Base-by-base conservation (phyloP, 2,888 invertebrate genomes). In the Lochmaea crataegi region DNA sequence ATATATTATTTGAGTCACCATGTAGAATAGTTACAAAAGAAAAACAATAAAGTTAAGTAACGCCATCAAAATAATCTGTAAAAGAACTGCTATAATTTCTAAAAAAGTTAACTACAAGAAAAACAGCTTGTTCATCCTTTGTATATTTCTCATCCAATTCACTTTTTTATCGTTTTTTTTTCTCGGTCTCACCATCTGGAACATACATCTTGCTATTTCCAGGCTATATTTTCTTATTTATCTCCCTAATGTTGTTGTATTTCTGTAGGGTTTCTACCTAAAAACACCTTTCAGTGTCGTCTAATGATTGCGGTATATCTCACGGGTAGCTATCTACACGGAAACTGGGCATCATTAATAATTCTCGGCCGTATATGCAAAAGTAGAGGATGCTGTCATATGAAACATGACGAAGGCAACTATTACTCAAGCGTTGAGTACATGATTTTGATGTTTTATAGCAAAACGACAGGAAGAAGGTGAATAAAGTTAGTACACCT, bases 141-240 rank as follows among this genome's bases (percentile, higher is more conserved):
- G 57, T 71, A 65, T 71, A 72, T 74, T 77, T 74, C 75, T 78
- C 77, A 74, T 75, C 70, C 74, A 67, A 68, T 61, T 74, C 67
- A 72, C 74, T 77, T 77, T 38, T 74, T 74, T 76, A 75, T 70
- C 72, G 72, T 73, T 73, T 68, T 14, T 32, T 60, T 60, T 16
- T 42, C 18, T 76, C 74, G 65, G 71, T 63, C 69, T 78, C 77
- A 78, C 79, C 81, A 80, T 81, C 81, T 80, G 78, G 78, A 81
- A 81, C 82, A 82, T 82, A 83, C 82, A 83, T 83, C 77, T 81
- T 77, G 79, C 82, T 80, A 83, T 83, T 83, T 82, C 80, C 80
- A 66, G 78, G 80, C 81, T 77, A 80, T 83, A 83, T 81, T 82
- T 84, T 82, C 82, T 82, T 83, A 83, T 84, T 83, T 83, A 83